Base-by-base conservation (phyloP, 1,140 invertebrate species). In the Drosophila kohkoa region DNA sequence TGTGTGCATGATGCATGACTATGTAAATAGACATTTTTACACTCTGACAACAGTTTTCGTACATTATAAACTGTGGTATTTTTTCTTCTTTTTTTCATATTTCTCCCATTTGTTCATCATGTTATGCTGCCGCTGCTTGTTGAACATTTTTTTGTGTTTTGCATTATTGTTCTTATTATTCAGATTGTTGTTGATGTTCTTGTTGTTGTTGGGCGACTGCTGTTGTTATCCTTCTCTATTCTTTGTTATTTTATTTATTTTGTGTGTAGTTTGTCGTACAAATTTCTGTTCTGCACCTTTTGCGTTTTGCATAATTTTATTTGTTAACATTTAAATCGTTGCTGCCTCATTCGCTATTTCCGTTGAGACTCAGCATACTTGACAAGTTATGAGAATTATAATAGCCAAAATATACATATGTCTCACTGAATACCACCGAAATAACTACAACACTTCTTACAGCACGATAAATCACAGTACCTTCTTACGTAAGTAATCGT, bases 11-110 rank as follows among this genome's bases (percentile, higher is more conserved):
- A 88, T 88, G 83, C 83, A 88, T 80, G 83, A 77, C 83, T 78
- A 88, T 83, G 83, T 81, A 87, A 87, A 87, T 88, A 81, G 83
- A 81, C 83, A 83, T 80, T 87, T 87, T 87, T 88, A 83, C 83
- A 87, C 83, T 83, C 72, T 78, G 80, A 83, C 82, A 81, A 88
- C 76, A 83, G 80, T 80, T 88, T 83, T 79, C 49, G 55, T 72
- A 81, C 72, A 85, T 85, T 86, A 85, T 79, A 46, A 45, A 82
- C 79, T 87, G 20, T 25, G 20, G 3, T 64, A n/a, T 76, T 65
- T 65, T 79, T 68, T 63, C 20, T 20, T 20, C 20, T 70, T 52
- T 67, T 67, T 43, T 8, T 52, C n/a, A 3, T n/a, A 51, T 64
- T 69, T 68, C 48, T 45, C 30, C 11, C 32, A 59, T 11, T 48